A percentile compares a stretch with the other conserved stretches of the same genome.
Conservation (phyloP, 2,113 vertebrate species). For the Oceanites oceanicus region DNA sequence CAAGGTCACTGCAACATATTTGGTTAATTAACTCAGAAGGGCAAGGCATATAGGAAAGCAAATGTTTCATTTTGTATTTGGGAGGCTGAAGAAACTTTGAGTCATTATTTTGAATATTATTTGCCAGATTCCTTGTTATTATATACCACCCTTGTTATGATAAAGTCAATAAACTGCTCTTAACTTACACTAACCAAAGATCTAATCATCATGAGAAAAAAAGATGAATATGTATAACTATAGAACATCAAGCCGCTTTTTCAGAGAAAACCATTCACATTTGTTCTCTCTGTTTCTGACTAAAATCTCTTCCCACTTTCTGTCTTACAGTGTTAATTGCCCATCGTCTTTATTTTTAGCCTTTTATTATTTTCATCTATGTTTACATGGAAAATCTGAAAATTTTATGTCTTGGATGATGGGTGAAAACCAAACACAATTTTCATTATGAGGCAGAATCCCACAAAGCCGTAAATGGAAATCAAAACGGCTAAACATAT, state of each 20-base stretch:
- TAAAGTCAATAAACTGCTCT: neutral
- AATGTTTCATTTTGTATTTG: neutral
- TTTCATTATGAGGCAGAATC: neutral
- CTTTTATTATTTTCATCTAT: conserved; percentile 3
- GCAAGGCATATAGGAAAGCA: neutral
- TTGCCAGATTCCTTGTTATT: neutral
- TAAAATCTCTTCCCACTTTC: neutral
- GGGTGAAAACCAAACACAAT: neutral
- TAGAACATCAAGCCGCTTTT: neutral
- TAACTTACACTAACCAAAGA: neutral
- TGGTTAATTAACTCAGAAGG: neutral
- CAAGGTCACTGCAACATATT: neutral
- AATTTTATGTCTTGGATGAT: neutral
- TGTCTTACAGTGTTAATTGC: neutral
- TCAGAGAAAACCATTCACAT: neutral
- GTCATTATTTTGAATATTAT: neutral
- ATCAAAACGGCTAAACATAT: neutral
- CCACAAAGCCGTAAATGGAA: neutral
- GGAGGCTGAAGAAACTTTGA: neutral
- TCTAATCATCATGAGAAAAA: neutral
- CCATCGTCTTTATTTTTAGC: conserved; percentile 7
- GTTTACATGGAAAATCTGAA: conserved; percentile 44
- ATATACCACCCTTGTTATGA: neutral
- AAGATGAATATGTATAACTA: neutral
- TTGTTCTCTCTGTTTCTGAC: neutral